Conservation (phyloP, 2,113 vertebrate species). For the Synodontis membranacea region DNA sequence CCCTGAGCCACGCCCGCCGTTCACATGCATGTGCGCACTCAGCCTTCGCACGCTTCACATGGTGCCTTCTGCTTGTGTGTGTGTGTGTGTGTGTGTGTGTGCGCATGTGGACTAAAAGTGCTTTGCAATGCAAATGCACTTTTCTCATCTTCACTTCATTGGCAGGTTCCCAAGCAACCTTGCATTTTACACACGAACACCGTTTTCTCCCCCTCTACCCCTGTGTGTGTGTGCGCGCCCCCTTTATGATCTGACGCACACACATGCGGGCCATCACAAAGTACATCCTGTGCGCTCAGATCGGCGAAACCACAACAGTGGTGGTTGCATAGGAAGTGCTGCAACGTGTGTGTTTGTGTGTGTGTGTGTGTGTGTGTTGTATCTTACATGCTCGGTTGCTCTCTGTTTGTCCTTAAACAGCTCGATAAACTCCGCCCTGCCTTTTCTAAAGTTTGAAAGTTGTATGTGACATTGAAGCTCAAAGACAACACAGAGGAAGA, state of each 20-base stretch:
- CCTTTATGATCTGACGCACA: neutral
- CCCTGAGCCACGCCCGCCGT: neutral
- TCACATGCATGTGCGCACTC: neutral
- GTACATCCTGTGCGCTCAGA: constrained; percentile 53
- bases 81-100: neutral
- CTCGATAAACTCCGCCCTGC: constrained; percentile 3
- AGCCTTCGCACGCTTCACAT: neutral
- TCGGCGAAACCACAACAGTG: constrained; percentile 54
- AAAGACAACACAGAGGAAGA: neutral
- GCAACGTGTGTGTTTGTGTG: neutral
- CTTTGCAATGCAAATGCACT: constrained; percentile 55
- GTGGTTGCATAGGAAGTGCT: constrained; percentile 54
- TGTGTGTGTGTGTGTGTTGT: neutral
- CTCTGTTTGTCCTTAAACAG: constrained; percentile 22
- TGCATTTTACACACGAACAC: constrained; percentile 38
- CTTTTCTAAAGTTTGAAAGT: constrained; percentile 14
- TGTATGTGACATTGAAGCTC: neutral
- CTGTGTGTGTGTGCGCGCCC: neutral
- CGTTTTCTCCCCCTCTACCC: neutral
- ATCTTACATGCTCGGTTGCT: neutral
- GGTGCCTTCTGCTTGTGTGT: neutral
- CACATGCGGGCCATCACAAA: constrained; percentile 30
- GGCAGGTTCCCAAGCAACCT: constrained; percentile 56
- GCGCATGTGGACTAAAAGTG: constrained; percentile 21
- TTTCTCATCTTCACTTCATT: constrained; percentile 51